Evolutionary conservation across 2,113 vertebrate species (phyloP), one percentile per base, ranked within the genome.

Genomic region (Desmodus rotundus): DNA sequence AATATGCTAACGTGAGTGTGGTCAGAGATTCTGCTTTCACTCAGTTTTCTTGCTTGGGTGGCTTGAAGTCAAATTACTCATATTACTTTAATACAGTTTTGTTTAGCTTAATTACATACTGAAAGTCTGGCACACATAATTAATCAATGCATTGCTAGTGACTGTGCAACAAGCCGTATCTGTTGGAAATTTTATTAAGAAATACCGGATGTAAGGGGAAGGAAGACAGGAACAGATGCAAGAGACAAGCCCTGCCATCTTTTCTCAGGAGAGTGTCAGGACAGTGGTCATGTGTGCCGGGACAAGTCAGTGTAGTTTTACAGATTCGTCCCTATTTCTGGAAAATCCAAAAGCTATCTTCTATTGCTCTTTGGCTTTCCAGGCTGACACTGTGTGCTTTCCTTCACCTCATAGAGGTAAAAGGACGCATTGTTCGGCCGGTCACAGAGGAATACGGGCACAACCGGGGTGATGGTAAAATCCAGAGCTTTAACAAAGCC

Each of bases 61-160:
- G 73, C 92, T 96, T 87, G 89, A 96, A 97, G 96, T 89, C 88
- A 96, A 96, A 92, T 94, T 82, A 89, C 72, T 93, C 95, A 85
- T 91, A 87, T 94, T 87, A 95, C 89, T 95, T 97, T 94, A 97
- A 98, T 97, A 83, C 90, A 94, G 93, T 96, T 97, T 96, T 0
- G 0, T 94, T 95, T 68, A 85, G 94, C 87, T 98, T 97, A 98
- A 98, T 98, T 97, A 91, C 22, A 86, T 78, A 8, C 94, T 93
- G 96, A 93, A 96, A 97, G 86, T 92, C 96, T 97, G 97, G 95
- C 93, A 90, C 90, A 95, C 77, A 70, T 96, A 97, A 97, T 89
- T 96, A 98, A 93, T 97, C 98, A 98, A 91, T 2, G 0, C 73
- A 88, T 89, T 94, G 78, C 90, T 87, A 56, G 50, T 74, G 95